These are phyloP conservation scores for Falco peregrinus DNA, from an alignment of 2,797 vertebrate genomes.

Conservation along the genomic window DNA sequence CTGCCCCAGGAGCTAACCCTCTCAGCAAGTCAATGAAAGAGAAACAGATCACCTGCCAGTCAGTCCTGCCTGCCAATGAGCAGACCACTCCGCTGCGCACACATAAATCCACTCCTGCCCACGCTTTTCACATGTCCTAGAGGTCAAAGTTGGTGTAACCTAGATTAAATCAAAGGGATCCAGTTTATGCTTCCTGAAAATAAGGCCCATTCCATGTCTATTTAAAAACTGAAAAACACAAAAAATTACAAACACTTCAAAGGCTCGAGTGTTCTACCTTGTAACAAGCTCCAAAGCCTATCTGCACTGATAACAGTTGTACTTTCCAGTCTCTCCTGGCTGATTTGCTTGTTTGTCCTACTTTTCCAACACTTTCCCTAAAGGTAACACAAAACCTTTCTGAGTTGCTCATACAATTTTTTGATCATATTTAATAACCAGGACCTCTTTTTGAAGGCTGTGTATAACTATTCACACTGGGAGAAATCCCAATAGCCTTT, in stretches of 20 bases:
- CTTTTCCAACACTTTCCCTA: slow-evolving; percentile 39
- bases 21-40: not conserved
- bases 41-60: not conserved
- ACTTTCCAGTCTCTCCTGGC: not conserved
- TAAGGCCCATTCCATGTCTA: not conserved
- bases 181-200: not conserved
- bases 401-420: slow-evolving; percentile 11
- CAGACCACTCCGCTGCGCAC: not conserved
- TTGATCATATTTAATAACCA: slow-evolving; percentile 57
- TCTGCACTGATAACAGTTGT: not conserved
- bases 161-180: not conserved
- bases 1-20: not conserved
- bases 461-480: not conserved
- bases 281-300: not conserved
- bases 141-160: not conserved
- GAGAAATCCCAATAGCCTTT: slow-evolving; percentile 37
- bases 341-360: slow-evolving; percentile 38
- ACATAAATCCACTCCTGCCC: not conserved
- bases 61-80: not conserved
- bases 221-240: not conserved
- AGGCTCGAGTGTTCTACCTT: not conserved
- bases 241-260: slow-evolving; percentile 14
- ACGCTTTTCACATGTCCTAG: not conserved
- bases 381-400: slow-evolving; percentile 54
- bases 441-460: slow-evolving; percentile 30